Evolutionary conservation across 2,113 vertebrate genomes (phyloP).

Genomic region (Macroglossus sobrinus): DNA sequence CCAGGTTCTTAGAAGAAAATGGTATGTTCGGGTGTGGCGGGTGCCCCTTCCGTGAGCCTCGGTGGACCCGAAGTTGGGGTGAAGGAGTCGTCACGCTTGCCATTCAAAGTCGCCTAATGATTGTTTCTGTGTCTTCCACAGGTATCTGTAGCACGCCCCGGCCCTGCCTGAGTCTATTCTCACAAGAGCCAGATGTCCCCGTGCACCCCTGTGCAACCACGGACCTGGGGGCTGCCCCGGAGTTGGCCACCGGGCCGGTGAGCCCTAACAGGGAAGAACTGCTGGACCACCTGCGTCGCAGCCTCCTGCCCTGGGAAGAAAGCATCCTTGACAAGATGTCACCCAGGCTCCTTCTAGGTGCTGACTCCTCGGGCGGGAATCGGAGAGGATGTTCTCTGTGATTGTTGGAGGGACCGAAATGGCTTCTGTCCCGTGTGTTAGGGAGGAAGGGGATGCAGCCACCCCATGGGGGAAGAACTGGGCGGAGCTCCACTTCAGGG

Average conservation of each 20-base stretch:
- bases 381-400: fast-evolving
- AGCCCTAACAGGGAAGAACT: conserved; percentile 28
- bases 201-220: conserved; percentile 52
- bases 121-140: conserved; percentile 54
- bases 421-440: background rate
- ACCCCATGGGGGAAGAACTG: background rate
- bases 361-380: fast-evolving
- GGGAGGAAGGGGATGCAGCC: background rate
- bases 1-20: conserved; percentile 90
- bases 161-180: conserved; percentile 63
- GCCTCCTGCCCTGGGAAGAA: conserved; percentile 86
- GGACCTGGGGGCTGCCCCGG: fast-evolving
- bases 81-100: fast-evolving
- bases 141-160: conserved; percentile 82
- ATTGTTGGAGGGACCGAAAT: background rate
- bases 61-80: fast-evolving
- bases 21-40: conserved; percentile 81
- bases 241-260: background rate
- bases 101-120: background rate
- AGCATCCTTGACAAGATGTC: conserved; percentile 83
- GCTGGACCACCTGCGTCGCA: conserved; percentile 71
- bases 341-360: conserved; percentile 86
- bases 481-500: fast-evolving
- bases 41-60: fast-evolving
- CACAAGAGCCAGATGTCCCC: background rate